Percentiles rank a stretch among this genome's conserved stretches.
These are phyloP conservation scores for Rhodinocichla rosea DNA, from an alignment of 2,113 vertebrate species.

Conservation along the genomic window DNA sequence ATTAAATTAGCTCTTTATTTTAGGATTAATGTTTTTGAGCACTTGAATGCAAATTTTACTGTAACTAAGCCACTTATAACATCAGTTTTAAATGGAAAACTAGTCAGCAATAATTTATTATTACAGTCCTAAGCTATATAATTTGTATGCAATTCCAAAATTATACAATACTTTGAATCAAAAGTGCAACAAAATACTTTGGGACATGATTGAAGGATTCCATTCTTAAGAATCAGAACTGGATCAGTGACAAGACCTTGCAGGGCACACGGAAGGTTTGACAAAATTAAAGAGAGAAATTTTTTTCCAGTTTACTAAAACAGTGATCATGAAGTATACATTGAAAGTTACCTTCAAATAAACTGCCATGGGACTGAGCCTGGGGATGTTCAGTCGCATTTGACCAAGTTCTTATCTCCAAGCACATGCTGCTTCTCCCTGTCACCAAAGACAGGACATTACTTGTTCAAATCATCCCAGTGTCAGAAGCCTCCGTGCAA, in stretches of 20 bases:
- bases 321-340: neutral
- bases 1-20: slow-evolving; percentile 34
- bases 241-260: neutral
- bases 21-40: neutral
- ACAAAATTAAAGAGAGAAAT: neutral
- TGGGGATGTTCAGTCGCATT: neutral
- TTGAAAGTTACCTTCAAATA: neutral
- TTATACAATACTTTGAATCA: neutral
- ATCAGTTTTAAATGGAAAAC: neutral
- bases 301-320: neutral
- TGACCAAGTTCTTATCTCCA: neutral
- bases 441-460: neutral
- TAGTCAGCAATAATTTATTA: neutral
- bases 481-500: neutral
- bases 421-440: neutral
- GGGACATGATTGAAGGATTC: neutral
- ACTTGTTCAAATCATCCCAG: neutral
- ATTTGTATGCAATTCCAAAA: neutral
- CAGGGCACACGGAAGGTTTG: neutral
- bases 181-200: neutral
- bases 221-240: neutral
- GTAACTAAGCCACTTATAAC: neutral
- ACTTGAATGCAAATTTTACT: neutral
- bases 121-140: neutral
- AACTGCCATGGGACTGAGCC: neutral